phyloP scores from a whole-genome alignment of 2,888 invertebrate genomes.

The Diaphora mendica region DNA sequence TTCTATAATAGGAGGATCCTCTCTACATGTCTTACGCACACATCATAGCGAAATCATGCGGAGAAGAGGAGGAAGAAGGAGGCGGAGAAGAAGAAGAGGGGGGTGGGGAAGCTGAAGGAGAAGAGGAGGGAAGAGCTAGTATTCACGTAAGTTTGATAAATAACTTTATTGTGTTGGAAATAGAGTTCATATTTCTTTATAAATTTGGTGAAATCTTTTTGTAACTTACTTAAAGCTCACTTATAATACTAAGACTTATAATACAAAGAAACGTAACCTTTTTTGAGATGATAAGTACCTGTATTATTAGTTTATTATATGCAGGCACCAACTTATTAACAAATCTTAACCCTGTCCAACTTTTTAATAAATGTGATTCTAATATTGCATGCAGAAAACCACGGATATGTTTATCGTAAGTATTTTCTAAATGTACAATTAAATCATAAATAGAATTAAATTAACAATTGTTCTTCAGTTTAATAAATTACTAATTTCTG shows the following conservation, averaged over 20 bases:
- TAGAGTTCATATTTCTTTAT: background rate
- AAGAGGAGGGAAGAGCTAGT: slow-evolving; percentile 92
- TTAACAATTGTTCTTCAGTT: too few species aligned
- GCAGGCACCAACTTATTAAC: too few species aligned
- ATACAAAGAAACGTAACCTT: background rate
- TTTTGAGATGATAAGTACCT: background rate
- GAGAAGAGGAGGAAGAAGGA: slow-evolving; percentile 98
- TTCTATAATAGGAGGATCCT: slow-evolving; percentile 90
- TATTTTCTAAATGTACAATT: slow-evolving; percentile 33
- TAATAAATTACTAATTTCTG: too few species aligned
- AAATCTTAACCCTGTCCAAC: background rate
- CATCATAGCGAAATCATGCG: slow-evolving; percentile 98
- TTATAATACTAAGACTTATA: background rate
- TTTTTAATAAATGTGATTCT: background rate
- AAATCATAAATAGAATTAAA: background rate
- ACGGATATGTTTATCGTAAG: slow-evolving; percentile 82
- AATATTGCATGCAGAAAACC: slow-evolving; percentile 78
- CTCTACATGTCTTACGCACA: slow-evolving; percentile 99
- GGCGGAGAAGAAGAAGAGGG: slow-evolving; percentile 92
- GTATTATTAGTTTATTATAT: background rate
- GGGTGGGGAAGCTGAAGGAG: slow-evolving; percentile 88
- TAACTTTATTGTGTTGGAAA: background rate
- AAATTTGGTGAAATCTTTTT: background rate
- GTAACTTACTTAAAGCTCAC: background rate
- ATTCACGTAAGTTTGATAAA: slow-evolving; percentile 92